These are phyloP conservation scores for Cherax destructor DNA, from an alignment of 1,140 invertebrate genomes.

Conservation along the genomic window DNA sequence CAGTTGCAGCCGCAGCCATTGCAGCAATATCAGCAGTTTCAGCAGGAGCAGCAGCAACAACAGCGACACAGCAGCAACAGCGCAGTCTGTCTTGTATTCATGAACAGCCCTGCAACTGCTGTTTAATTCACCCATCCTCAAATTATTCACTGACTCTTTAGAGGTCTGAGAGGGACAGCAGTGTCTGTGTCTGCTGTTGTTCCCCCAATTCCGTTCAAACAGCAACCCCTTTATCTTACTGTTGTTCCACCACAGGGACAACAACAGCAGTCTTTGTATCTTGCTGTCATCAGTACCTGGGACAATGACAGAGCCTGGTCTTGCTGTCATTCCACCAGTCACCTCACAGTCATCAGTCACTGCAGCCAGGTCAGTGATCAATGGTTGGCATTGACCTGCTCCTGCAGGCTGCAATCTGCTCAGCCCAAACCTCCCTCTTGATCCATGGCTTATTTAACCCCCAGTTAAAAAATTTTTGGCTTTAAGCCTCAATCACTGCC, in stretches of 20 bases:
- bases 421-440: constrained; percentile 38
- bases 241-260: constrained; percentile 1
- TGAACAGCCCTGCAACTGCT: constrained; percentile 72
- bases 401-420: constrained; percentile 48
- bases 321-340: no score
- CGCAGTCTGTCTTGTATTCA: constrained; percentile 71
- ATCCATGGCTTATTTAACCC: constrained; percentile 39
- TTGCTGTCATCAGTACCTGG: not conserved
- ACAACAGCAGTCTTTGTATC: no score
- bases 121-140: constrained; percentile 64
- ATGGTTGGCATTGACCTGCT: not conserved
- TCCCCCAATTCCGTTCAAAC: not conserved
- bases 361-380: not conserved
- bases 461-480: constrained; percentile 28
- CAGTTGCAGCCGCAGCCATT: constrained; percentile 54
- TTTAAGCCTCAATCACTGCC: constrained; percentile 45
- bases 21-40: constrained; percentile 43
- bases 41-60: constrained; percentile 52
- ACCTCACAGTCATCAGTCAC: not conserved
- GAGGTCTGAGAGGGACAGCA: constrained; percentile 15
- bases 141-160: not conserved
- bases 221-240: not conserved
- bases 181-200: not conserved
- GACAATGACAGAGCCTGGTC: no score
- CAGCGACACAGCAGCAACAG: constrained; percentile 43